Evolutionary conservation across 2,113 vertebrate genomes (phyloP).

Genomic region (Myanophis thanlyinensis): DNA sequence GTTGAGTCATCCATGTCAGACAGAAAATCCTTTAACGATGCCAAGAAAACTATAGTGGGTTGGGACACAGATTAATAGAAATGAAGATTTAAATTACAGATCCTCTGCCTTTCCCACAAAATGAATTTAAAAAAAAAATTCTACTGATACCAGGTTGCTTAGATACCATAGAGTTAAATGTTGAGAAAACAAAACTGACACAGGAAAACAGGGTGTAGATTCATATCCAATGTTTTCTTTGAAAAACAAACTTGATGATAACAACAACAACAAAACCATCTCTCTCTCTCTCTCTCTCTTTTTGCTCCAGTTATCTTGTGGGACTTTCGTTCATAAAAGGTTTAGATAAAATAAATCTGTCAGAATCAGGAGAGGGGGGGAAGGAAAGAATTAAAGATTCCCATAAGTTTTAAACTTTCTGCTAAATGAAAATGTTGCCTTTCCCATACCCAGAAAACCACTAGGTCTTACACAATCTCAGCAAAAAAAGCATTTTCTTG

Average conservation of each 20-base stretch:
- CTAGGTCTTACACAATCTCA: constrained; percentile 33
- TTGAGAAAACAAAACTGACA: constrained; percentile 12
- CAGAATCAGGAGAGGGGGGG: rapidly evolving
- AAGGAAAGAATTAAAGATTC: neutral
- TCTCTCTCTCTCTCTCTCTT: neutral
- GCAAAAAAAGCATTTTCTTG: neutral
- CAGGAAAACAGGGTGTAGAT: constrained; percentile 6
- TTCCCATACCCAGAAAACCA: constrained; percentile 54
- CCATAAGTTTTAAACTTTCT: constrained; percentile 41
- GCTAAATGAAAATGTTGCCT: constrained; percentile 37
- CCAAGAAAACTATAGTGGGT: constrained; percentile 40
- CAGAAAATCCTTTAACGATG: constrained; percentile 58
- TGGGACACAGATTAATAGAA: constrained; percentile 63
- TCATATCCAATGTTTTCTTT: neutral
- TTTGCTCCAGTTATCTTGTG: neutral
- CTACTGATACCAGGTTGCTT: constrained; percentile 22
- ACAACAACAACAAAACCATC: neutral
- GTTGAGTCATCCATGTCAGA: constrained; percentile 61
- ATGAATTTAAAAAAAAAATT: neutral
- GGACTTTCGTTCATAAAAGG: neutral
- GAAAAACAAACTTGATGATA: neutral
- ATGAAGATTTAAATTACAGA: constrained; percentile 65
- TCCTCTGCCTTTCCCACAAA: constrained; percentile 35
- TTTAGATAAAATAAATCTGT: neutral
- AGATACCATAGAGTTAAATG: neutral